These are phyloP conservation scores for Trachelus stipa DNA, from an alignment of 2,888 invertebrate species.

Conservation along the genomic window DNA sequence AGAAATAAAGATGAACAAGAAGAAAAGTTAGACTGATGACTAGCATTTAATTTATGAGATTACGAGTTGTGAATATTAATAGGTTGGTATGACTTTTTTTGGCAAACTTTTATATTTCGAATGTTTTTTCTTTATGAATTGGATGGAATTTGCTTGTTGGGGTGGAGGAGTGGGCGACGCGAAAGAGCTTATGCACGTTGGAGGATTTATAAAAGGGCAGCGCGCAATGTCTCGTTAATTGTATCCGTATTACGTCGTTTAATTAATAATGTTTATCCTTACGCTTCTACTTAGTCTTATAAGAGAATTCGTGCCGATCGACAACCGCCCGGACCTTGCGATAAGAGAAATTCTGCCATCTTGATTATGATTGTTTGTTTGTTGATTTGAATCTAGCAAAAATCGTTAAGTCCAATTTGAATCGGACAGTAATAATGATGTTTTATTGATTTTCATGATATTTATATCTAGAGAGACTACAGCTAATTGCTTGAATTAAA, in stretches of 20 bases:
- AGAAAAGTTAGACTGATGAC: neutral
- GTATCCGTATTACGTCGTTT: slow-evolving; percentile 5
- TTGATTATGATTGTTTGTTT: neutral
- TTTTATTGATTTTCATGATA: neutral
- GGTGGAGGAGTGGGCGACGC: neutral
- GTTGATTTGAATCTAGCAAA: neutral
- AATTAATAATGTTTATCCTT: slow-evolving; percentile 4
- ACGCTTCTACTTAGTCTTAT: slow-evolving; percentile 8
- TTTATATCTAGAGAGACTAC: neutral
- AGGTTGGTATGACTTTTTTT: neutral
- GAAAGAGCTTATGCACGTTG: no score
- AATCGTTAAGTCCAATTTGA: neutral
- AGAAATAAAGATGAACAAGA: neutral
- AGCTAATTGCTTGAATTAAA: neutral
- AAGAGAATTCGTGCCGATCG: neutral
- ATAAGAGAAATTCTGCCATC: neutral
- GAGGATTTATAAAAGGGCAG: neutral
- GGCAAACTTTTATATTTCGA: neutral
- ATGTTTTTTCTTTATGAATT: neutral
- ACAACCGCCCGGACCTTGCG: neutral
- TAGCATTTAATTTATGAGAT: neutral
- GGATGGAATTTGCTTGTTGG: no score
- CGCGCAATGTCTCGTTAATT: slow-evolving; percentile 2
- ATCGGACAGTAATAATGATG: neutral
- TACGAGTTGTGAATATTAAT: neutral